Base-by-base conservation (phyloP, 2,888 invertebrate species). In the Elmis aenea region DNA sequence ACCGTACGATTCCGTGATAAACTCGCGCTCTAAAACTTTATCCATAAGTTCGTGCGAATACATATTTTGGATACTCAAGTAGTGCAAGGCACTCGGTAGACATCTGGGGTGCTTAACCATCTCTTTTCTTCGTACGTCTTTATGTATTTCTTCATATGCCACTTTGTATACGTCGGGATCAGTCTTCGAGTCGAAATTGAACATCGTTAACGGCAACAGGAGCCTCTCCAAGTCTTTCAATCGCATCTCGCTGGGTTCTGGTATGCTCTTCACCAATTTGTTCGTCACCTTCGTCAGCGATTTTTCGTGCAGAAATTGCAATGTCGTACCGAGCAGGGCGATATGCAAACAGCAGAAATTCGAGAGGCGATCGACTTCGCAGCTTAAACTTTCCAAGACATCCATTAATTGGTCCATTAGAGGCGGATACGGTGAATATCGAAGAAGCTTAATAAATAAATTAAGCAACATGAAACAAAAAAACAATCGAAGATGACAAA, bases 211-310 rank as follows among this genome's bases (percentile, higher is more conserved):
- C 1, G 74, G 72, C 41, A 82, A 70, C 2, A 77, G 64, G 5
- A 86, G 63, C 50, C 86, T 73, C 64, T 88, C 88, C 15, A 88
- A 66, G 57, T 89, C 88, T 65, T 89, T 89, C 1, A 86, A 27
- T 42, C 57, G 45, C 2, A 64, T 51, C 20, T 43, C 41, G n/a
- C 53, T 39, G 3, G 42, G 16, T 33, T 58, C 42, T 3, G 68
- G 44, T 1, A 83, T 57, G 14, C 75, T 64, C 2, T 61, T 50
- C 5, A 69, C 59, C 11, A 81, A 70, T 41, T 71, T 71, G 26
- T 75, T 53, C 0, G 79, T 66, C 28, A 83, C 73, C 18, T 68
- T 54, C 26, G 70, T 59, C 5, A 77, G 50, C 1, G 72, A 52
- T 23, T 59, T 49, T 42, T 69, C 59, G 39, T 79, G 69, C 33